Evolutionary conservation across 2,113 vertebrate genomes (phyloP).

Genomic region (Sebastes schlegelii): DNA sequence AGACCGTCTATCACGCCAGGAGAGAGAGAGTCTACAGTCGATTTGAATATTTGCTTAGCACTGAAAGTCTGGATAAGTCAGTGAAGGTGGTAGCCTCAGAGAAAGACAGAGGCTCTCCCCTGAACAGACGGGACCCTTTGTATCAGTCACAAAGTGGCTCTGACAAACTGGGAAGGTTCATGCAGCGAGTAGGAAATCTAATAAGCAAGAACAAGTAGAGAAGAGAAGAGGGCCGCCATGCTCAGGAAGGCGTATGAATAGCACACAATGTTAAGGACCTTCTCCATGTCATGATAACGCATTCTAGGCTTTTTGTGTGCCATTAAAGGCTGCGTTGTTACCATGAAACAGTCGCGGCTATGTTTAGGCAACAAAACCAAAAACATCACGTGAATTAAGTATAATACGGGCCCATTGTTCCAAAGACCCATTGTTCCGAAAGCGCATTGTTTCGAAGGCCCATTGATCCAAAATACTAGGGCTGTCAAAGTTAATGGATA

Average conservation of each 20-base stretch:
- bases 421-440: no score
- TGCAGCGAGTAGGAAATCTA: conserved; percentile 90
- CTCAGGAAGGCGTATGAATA: neutral
- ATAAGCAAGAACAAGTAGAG: conserved; percentile 89
- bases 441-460: no score
- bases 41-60: conserved; percentile 85
- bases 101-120: conserved; percentile 70
- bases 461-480: no score
- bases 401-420: no score
- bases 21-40: conserved; percentile 84
- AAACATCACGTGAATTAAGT: no score
- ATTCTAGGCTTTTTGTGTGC: no score
- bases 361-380: no score
- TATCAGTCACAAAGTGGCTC: conserved; percentile 78
- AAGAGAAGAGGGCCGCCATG: neutral
- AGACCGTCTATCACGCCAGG: neutral
- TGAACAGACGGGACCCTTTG: conserved; percentile 72
- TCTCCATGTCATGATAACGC: no score
- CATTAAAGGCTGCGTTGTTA: no score
- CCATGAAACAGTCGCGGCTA: no score
- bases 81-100: conserved; percentile 56
- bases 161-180: conserved; percentile 91
- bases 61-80: conserved; percentile 75
- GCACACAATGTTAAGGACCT: no score
- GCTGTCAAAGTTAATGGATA: no score